A percentile compares a stretch with the other conserved stretches of the same genome.
These are phyloP conservation scores for Galeruca laticollis DNA, from an alignment of 2,888 invertebrate genomes.

Conservation along the genomic window DNA sequence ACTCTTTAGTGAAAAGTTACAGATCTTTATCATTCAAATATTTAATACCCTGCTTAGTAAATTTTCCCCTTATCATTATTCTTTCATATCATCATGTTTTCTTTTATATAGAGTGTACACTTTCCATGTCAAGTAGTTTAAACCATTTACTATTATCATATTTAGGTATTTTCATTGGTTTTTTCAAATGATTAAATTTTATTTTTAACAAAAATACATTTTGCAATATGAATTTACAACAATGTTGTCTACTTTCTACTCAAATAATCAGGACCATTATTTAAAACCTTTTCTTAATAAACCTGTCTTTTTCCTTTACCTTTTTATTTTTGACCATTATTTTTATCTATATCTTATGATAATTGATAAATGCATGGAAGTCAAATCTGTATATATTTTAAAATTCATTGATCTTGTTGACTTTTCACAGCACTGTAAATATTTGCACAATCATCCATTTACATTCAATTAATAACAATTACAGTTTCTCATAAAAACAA, in stretches of 20 bases:
- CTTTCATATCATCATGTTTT: too few species aligned
- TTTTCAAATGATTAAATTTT: too few species aligned
- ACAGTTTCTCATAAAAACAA: constrained; percentile 7
- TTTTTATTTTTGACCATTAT: neutral
- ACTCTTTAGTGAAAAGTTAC: too few species aligned
- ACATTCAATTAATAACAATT: neutral
- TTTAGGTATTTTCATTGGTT: too few species aligned
- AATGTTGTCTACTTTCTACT: too few species aligned
- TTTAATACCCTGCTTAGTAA: neutral
- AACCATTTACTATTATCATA: too few species aligned
- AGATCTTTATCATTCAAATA: neutral
- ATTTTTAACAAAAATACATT: too few species aligned
- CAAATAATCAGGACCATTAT: too few species aligned
- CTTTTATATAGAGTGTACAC: neutral
- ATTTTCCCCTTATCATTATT: neutral
- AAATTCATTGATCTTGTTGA: constrained; percentile 35
- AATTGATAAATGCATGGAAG: constrained; percentile 58
- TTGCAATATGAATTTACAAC: too few species aligned
- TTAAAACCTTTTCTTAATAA: too few species aligned
- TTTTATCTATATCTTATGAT: constrained; percentile 19
- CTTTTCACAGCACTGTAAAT: constrained; percentile 33
- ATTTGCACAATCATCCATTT: neutral
- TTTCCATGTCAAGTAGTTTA: too few species aligned
- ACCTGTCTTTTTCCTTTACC: too few species aligned
- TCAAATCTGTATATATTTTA: constrained; percentile 52